Conservation (phyloP, 2,797 vertebrate species). For the Thunnus albacares region DNA sequence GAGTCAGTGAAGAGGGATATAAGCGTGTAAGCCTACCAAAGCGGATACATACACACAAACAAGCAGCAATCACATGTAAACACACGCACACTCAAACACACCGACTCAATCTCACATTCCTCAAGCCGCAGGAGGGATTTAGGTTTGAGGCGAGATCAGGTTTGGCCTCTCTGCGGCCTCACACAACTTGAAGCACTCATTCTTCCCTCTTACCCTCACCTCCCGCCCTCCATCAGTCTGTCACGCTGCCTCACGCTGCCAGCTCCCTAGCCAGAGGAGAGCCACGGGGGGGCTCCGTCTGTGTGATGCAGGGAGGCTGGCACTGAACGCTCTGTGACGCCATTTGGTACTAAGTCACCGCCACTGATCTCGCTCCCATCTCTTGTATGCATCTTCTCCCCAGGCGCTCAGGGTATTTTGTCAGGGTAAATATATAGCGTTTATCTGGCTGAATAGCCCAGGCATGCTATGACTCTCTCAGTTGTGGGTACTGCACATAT, state of each 20-base stretch:
- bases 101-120: background rate
- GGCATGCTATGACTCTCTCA: background rate
- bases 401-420: background rate
- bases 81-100: background rate
- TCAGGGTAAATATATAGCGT: constrained; percentile 14
- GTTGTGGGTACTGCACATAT: background rate
- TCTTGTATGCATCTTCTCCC: constrained; percentile 13
- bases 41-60: constrained; percentile 17
- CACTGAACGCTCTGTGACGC: constrained; percentile 25
- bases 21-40: constrained; percentile 26
- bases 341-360: constrained; percentile 47
- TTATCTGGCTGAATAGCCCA: background rate
- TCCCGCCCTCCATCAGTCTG: constrained; percentile 21
- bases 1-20: constrained; percentile 39
- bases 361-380: constrained; percentile 43
- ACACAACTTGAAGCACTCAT: constrained; percentile 23
- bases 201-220: background rate
- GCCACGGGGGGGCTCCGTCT: constrained; percentile 40
- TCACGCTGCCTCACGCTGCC: constrained; percentile 40
- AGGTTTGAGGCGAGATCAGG: constrained; percentile 41
- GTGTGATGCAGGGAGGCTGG: constrained; percentile 31
- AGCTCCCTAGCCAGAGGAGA: constrained; percentile 44
- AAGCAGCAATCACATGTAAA: background rate
- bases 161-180: constrained; percentile 44
- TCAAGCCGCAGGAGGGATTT: constrained; percentile 45